Conservation (phyloP, 2,888 invertebrate genomes). For the Hemaris fuciformis region DNA sequence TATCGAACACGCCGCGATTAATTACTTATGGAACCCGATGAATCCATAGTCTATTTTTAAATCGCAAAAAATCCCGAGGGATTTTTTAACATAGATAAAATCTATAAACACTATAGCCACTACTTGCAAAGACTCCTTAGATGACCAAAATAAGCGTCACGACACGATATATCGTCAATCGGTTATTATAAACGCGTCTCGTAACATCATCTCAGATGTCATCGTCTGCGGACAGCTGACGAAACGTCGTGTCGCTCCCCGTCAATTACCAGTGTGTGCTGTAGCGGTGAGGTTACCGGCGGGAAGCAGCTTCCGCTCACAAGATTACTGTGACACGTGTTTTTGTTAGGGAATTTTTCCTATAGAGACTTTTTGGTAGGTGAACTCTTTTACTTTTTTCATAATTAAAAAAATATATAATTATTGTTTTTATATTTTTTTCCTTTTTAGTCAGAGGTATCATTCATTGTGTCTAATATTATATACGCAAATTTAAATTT, state of each 20-base stretch:
- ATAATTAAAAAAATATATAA: no score
- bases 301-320: constrained; percentile 46
- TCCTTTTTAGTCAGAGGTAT: no score
- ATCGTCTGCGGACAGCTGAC: constrained; percentile 49
- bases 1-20: no score
- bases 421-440: no score
- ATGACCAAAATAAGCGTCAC: not conserved
- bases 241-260: constrained; percentile 53
- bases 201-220: constrained; percentile 50
- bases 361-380: not conserved
- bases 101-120: no score
- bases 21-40: no score
- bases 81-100: no score
- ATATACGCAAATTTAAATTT: no score
- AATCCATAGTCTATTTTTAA: no score
- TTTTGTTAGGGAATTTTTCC: not conserved
- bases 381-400: not conserved
- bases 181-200: constrained; percentile 27
- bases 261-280: constrained; percentile 46
- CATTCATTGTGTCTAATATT: no score
- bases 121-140: no score
- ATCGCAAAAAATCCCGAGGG: no score
- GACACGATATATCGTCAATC: constrained; percentile 19
- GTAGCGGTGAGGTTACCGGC: constrained; percentile 26
- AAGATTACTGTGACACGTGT: constrained; percentile 24